phyloP scores from a whole-genome alignment of 2,113 vertebrate genomes.

The Ranitomeya imitator region DNA sequence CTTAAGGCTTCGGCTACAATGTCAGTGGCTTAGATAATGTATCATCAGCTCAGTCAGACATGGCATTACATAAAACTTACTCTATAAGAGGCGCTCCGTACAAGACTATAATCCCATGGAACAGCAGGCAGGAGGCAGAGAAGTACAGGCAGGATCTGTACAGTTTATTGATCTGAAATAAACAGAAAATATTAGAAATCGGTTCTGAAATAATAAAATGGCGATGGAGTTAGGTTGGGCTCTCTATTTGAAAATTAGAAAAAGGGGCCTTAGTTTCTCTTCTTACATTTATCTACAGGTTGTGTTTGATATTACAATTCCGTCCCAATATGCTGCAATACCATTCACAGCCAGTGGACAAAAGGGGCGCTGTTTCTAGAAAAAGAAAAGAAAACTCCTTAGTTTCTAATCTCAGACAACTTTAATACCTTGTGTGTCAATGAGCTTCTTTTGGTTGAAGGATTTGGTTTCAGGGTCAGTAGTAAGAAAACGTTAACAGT shows the following conservation, averaged over 20 bases:
- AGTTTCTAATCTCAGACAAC: not conserved
- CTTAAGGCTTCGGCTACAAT: too few relatives aligned
- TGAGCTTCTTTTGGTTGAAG: constrained; percentile 82
- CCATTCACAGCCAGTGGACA: too few relatives aligned
- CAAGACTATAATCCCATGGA: constrained; percentile 89
- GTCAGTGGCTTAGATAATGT: not conserved
- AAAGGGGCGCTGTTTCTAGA: too few relatives aligned
- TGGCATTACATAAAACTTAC: constrained; percentile 74
- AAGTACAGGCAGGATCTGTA: constrained; percentile 90
- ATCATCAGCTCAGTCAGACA: not conserved
- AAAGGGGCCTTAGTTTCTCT: not conserved
- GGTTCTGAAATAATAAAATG: not conserved
- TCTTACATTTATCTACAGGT: not conserved
- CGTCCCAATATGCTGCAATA: not conserved
- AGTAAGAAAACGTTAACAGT: constrained; percentile 77
- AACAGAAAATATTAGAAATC: constrained; percentile 23
- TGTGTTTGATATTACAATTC: not conserved
- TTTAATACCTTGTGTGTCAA: constrained; percentile 83
- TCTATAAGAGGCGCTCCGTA: constrained; percentile 94
- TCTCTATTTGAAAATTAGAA: not conserved
- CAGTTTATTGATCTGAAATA: constrained; percentile 82
- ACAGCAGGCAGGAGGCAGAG: constrained; percentile 87
- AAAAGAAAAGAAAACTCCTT: not conserved
- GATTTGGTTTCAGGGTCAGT: constrained; percentile 79
- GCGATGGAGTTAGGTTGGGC: not conserved